Base-by-base conservation (phyloP, 2,888 invertebrate species). In the Serrognathus titanus region DNA sequence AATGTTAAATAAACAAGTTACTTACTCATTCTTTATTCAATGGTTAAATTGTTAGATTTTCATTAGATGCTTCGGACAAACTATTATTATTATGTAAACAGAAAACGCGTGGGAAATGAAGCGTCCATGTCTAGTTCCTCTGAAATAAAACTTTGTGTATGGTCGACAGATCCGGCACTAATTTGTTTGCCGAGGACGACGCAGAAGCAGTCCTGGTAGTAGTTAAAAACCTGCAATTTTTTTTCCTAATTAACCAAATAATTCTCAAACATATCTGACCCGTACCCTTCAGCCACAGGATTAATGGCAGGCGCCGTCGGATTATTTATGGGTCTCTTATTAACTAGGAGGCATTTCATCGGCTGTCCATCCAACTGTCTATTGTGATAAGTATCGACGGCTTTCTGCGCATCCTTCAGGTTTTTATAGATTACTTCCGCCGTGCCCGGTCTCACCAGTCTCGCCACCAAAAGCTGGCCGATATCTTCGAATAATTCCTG, bases 401-500 rank as follows among this genome's bases (percentile, higher is more conserved):
- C 95, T 75, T 87, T 87, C 68, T 92, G 87, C 35, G 96, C 96
- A 77, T 95, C 93, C 65, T 89, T 87, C 63, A 90, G 81, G 45
- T 86, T 87, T 70, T 89, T 88, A 75, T 94, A 96, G 64, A 94
- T 90, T 1, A 96, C 94, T 79, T 96, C 95, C 0, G 95, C 96
- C 2, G 89, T 89, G 1, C 96, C 96, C 0, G 90, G 88, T 45
- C 93, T 85, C 10, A 94, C 89, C 66, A 96, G 80, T 66, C 90
- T 85, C 0, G 94, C 94, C 63, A 90, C 89, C 54, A 90, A 79
- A 72, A 96, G 82, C 46, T 92, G 89, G 0, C 96, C 96, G 59
- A 96, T 89, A 73, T 95, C 95, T 70, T 94, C 94, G 80, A 97
- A 96, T 46, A 97, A 80, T 77, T 97, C 97, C 92, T 92, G 65